Evolutionary conservation across 2,888 invertebrate genomes (phyloP), one percentile per base, ranked within the genome.

Genomic region (Cynaeus angustus): DNA sequence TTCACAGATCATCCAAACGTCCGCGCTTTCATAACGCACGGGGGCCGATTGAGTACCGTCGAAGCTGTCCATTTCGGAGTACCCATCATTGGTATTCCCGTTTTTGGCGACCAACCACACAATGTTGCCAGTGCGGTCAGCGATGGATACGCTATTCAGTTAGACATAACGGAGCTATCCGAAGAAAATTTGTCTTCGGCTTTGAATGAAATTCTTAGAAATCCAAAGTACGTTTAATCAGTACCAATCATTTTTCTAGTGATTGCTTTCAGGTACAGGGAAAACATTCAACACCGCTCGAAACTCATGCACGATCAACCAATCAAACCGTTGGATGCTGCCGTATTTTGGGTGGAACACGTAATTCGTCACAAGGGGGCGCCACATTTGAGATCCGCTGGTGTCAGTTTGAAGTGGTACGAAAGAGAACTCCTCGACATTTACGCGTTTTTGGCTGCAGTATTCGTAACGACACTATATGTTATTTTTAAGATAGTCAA

Each of bases 71-170:
- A 85, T 50, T 83, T 85, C 72, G 86, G 85, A 2, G 85, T 84
- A 8, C 87, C 87, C 0, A 77, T 87, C 14, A 76, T 87, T 16
- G 87, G 87, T 4, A 84, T 88, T 38, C 88, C 88, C 0, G 81
- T 88, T 9, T 86, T 85, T 69, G 86, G 83, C 0, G 88, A 88
- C 78, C 88, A 88, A 74, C 81, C 83, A 38, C 72, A 85, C 13
- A 88, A 88, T 68, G 85, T 87, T 81, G 83, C 79, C 1, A 81
- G 82, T 1, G 86, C 87, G 7, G 85, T 83, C 55, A 72, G 75
- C 1, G 78, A 79, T 48, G 88, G 87, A 3, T 85, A 83, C 75
- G 87, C 84, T 4, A 21, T 21, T 21, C 21, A 21, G 21, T 21
- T 21, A 21, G 21, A 21, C 21, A 4, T 21, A 38, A 70, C 77